phyloP scores from a whole-genome alignment of 2,797 vertebrate species.

The Luscinia luscinia region DNA sequence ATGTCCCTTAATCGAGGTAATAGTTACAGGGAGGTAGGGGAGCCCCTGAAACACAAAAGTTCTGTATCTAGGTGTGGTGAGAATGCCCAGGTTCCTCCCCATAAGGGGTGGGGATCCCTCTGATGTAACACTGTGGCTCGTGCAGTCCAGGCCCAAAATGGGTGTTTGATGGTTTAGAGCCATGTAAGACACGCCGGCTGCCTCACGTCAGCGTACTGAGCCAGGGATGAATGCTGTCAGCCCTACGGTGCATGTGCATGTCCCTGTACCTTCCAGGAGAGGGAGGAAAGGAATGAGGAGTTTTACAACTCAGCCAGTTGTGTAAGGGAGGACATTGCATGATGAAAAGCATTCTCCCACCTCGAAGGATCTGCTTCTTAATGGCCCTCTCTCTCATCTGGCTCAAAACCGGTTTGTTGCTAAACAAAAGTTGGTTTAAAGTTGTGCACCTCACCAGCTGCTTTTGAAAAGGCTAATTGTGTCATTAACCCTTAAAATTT shows the following conservation, averaged over 20 bases:
- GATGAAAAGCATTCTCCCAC: background rate
- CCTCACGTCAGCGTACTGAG: rapidly evolving
- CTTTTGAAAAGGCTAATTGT: background rate
- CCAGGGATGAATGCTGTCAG: background rate
- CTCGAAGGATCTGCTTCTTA: rapidly evolving
- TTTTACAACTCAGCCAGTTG: background rate
- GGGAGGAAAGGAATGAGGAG: background rate
- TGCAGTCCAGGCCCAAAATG: background rate
- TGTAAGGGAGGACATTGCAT: background rate
- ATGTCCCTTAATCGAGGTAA: rapidly evolving
- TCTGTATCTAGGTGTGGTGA: background rate
- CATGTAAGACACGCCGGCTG: background rate
- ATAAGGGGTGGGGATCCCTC: too few species aligned
- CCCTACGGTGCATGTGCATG: rapidly evolving
- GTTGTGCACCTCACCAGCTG: background rate
- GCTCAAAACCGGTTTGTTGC: background rate
- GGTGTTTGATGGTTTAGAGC: background rate
- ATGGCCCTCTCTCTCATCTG: background rate
- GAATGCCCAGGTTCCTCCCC: background rate
- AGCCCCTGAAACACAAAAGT: background rate
- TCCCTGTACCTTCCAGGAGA: background rate
- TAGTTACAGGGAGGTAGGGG: background rate
- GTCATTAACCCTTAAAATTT: background rate
- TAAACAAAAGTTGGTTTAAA: background rate
- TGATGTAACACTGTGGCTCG: background rate